A percentile compares a stretch with the other conserved stretches of the same genome.
Conservation (phyloP, 35 echinoderm and acorn worm genomes). For the Ophioderma brevispina region DNA sequence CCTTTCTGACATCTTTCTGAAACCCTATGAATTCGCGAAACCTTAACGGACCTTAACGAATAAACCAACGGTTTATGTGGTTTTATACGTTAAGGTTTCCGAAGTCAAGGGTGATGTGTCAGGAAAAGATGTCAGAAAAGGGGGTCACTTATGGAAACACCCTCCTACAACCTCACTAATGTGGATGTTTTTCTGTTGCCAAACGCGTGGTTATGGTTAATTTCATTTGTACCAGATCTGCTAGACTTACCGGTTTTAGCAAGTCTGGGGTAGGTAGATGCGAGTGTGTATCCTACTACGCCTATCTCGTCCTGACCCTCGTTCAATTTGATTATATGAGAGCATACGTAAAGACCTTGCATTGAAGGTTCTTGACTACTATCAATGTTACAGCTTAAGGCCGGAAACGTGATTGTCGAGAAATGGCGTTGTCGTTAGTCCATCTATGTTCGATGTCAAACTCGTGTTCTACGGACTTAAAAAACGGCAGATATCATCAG, state of each 20-base stretch:
- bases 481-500: not conserved
- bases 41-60: no score
- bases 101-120: no score
- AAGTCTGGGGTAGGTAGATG: conserved; percentile 48
- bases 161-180: no score
- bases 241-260: conserved; percentile 67
- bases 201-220: no score
- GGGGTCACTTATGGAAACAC: no score
- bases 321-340: conserved; percentile 18
- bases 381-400: conserved; percentile 81
- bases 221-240: no score
- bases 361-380: conserved; percentile 52
- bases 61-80: no score
- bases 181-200: no score
- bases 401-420: conserved; percentile 74
- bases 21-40: no score
- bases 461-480: conserved; percentile 85
- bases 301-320: conserved; percentile 52
- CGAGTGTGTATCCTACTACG: conserved; percentile 64
- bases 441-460: conserved; percentile 73
- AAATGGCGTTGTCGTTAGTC: conserved; percentile 51
- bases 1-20: no score
- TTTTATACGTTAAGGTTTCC: no score
- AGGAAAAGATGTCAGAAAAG: no score
- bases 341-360: conserved; percentile 55